Conservation (phyloP, 2,888 invertebrate genomes). For the Muscina levida region DNA sequence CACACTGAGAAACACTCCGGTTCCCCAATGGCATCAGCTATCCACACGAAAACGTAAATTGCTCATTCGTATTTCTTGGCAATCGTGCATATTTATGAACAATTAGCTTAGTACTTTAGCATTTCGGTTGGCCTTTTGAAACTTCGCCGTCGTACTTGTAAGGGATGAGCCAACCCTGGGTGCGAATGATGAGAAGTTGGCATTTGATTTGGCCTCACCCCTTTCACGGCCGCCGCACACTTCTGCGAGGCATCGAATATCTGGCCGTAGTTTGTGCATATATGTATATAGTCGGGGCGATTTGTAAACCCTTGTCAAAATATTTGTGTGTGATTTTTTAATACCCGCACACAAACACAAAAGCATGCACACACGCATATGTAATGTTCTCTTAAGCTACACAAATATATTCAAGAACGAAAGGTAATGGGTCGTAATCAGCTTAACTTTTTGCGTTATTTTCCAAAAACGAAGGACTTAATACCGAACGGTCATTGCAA, state of each 20-base stretch:
- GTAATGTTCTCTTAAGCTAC: constrained; percentile 43
- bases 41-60: background rate
- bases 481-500: constrained; percentile 27
- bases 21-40: background rate
- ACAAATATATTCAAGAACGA: background rate
- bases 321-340: constrained; percentile 56
- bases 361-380: constrained; percentile 36
- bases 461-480: constrained; percentile 4
- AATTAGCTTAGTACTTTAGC: constrained; percentile 50
- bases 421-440: constrained; percentile 62
- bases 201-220: constrained; percentile 25
- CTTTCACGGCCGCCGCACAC: constrained; percentile 35
- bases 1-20: background rate
- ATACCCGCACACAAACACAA: constrained; percentile 46
- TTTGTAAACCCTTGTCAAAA: constrained; percentile 64
- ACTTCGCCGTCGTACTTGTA: background rate
- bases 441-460: constrained; percentile 60
- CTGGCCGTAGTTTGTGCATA: background rate
- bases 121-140: background rate
- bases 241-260: background rate
- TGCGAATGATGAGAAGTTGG: constrained; percentile 47
- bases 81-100: constrained; percentile 50
- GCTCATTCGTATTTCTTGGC: background rate
- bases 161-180: constrained; percentile 6
- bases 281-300: constrained; percentile 22